These are phyloP conservation scores for Varecia variegata DNA, from an alignment of 2,797 vertebrate genomes.

Conservation along the genomic window DNA sequence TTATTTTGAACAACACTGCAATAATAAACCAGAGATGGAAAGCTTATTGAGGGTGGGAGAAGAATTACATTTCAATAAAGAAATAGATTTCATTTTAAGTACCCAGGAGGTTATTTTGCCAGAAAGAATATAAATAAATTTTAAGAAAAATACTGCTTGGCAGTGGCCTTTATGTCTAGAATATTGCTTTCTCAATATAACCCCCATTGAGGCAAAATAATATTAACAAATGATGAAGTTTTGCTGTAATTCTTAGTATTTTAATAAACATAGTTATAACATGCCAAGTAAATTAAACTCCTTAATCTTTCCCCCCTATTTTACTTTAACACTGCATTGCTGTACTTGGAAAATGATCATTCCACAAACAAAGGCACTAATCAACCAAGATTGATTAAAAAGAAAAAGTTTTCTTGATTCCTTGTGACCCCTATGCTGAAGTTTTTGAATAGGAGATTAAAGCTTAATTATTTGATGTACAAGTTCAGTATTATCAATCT, in stretches of 20 bases:
- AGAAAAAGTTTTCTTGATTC: conserved; percentile 60
- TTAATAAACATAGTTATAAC: conserved; percentile 77
- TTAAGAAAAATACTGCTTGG: conserved; percentile 4
- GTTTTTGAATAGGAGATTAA: conserved; percentile 67
- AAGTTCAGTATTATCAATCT: conserved; percentile 47
- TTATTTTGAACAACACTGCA: conserved; percentile 39
- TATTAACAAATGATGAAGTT: conserved; percentile 72
- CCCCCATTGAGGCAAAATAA: conserved; percentile 63
- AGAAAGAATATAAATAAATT: conserved; percentile 49
- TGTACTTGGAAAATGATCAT: conserved; percentile 69
- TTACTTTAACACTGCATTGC: conserved; percentile 56
- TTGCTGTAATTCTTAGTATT: conserved; percentile 70
- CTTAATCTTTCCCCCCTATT: conserved; percentile 76
- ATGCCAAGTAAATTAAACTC: conserved; percentile 80
- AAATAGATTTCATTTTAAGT: conserved; percentile 68
- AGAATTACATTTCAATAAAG: conserved; percentile 56
- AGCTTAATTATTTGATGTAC: conserved; percentile 73
- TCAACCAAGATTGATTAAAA: conserved; percentile 72
- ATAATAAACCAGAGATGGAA: conserved; percentile 41
- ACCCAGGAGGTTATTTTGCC: conserved; percentile 48
- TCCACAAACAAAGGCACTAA: conserved; percentile 77
- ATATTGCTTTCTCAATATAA: conserved; percentile 72
- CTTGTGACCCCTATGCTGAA: conserved; percentile 49
- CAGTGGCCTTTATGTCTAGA: conserved; percentile 64
- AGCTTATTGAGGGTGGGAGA: conserved; percentile 32